Evolutionary conservation across 2,888 invertebrate species (phyloP), one percentile per base, ranked within the genome.

Genomic region (Melinaea menophilus): DNA sequence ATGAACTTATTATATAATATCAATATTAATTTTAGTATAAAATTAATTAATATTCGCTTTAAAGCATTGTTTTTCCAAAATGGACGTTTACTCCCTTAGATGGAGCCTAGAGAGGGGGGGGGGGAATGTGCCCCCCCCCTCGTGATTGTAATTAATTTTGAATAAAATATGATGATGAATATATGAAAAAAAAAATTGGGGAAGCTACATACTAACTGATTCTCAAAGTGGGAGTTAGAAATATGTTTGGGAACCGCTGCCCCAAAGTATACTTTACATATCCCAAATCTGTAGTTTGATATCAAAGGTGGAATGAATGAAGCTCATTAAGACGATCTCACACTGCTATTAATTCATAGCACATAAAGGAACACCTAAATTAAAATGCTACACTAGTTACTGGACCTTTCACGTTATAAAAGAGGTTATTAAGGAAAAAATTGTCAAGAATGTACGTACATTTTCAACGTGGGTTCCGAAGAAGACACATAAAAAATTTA

Each of bases 321-420:
- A 59, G 35, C 61, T 65, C 67, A 63, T 67, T 65, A 67, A 33
- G 61, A 54, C 62, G 59, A 62, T 63, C 62, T 64, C 58, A 58
- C 56, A 58, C 62, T 63, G 61, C 66, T 63, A 63, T 61, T 67
- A 67, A 67, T 67, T 67, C 67, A 67, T 63, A 64, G 59, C 58
- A 61, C 58, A 57, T 61, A 58, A 66, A 68, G 56, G 63, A 63
- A 66, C 56, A 66, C 65, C 70, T 70, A 71, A 70, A 71, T 71
- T 71, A 71, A 71, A 71, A 71, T 69, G 66, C 66, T 66, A 68
- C 63, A 65, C 67, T 62, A 64, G 67, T 67, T 64, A 63, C 67
- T 48, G 59, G 56, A 58, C 59, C 66, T 62, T 63, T 59, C 66
- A 64, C 48, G 55, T 55, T 59, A 56, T 66, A 58, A 65, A 68